phyloP scores from a whole-genome alignment of 2,797 vertebrate genomes.

The Acridotheres tristis region DNA sequence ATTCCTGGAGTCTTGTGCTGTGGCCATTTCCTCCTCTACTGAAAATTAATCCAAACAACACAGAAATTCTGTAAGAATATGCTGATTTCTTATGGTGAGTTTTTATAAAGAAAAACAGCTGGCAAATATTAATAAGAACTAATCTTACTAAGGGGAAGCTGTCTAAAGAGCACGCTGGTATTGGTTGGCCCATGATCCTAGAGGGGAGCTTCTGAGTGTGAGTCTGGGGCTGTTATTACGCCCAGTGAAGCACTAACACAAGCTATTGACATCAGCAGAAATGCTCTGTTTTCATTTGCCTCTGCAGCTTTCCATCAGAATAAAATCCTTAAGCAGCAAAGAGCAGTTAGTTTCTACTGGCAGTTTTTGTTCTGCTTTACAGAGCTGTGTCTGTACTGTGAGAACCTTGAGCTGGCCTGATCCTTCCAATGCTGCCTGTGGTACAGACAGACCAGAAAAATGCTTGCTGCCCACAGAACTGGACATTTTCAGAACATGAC shows the following conservation, averaged over 20 bases:
- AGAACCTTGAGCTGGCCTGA: not conserved
- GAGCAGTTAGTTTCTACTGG: not conserved
- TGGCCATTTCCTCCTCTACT: slow-evolving; percentile 66
- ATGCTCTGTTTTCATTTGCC: not conserved
- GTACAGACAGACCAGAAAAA: not conserved
- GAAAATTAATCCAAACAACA: slow-evolving; percentile 36
- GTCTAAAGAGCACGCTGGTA: fast-evolving
- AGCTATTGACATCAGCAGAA: not conserved
- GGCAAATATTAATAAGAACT: not conserved
- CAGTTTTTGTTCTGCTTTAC: not conserved
- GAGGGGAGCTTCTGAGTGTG: not conserved
- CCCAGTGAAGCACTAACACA: fast-evolving
- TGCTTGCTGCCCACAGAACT: not conserved
- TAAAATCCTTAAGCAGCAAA: not conserved
- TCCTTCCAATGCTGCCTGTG: not conserved
- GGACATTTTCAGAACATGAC: not conserved
- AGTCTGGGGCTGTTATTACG: not conserved
- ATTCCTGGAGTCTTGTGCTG: not conserved
- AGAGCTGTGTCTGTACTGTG: not conserved
- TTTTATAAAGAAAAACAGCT: not conserved
- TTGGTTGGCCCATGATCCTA: not conserved
- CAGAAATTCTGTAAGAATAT: not conserved
- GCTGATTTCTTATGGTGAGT: not conserved
- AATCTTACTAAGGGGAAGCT: not conserved
- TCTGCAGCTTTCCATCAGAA: not conserved